phyloP scores from a whole-genome alignment of 30 jellyfish, hydroid and myxozoan genomes.

The Turritopsis dohrnii region DNA sequence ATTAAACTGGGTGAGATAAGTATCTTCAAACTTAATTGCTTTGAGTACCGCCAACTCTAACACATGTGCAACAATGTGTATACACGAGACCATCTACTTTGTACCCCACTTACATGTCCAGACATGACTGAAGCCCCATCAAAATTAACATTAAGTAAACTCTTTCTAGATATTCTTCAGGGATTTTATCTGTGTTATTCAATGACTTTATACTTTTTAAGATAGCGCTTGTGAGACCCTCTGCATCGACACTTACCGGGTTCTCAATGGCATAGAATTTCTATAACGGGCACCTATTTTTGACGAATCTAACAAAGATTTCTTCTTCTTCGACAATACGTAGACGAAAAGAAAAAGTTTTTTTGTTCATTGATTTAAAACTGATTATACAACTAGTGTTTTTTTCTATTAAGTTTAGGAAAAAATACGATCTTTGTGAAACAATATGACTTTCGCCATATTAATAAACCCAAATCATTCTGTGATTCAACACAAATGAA shows the following conservation, averaged over 20 bases:
- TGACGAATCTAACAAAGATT: neutral
- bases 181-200: neutral
- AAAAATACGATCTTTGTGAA: no score
- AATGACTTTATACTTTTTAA: neutral
- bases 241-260: neutral
- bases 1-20: neutral
- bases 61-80: neutral
- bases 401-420: no score
- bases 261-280: neutral
- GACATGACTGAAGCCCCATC: neutral
- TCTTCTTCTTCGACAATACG: neutral
- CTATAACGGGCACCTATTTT: neutral
- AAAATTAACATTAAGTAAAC: neutral
- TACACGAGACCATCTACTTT: neutral
- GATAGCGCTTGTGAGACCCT: neutral
- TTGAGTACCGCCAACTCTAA: neutral
- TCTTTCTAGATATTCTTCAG: no score
- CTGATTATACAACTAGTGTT: no score
- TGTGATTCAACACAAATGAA: no score
- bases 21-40: neutral
- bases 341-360: neutral
- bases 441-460: no score
- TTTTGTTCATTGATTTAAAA: no score
- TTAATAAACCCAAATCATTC: no score
- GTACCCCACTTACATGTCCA: neutral